These are phyloP conservation scores for Melolontha melolontha DNA, from an alignment of 2,888 invertebrate species.

Conservation along the genomic window DNA sequence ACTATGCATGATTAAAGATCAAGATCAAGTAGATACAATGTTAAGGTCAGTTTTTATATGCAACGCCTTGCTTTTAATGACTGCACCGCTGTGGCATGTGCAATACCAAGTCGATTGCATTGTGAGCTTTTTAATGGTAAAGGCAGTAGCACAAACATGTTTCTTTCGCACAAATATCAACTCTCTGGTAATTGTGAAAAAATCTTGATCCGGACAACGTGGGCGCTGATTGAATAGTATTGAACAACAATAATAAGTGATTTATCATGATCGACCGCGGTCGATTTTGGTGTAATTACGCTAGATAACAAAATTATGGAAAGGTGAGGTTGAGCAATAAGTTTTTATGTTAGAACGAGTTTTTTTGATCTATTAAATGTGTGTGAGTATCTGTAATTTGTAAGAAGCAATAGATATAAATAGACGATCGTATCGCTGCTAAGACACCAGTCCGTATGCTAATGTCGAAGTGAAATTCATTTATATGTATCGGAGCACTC, in stretches of 20 bases:
- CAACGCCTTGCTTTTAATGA: constrained; percentile 42
- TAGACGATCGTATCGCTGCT: background rate
- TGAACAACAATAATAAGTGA: constrained; percentile 30
- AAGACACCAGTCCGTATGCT: background rate
- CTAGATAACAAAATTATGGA: constrained; percentile 23
- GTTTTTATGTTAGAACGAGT: constrained; percentile 4
- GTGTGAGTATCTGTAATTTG: background rate
- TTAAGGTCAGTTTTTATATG: constrained; percentile 46
- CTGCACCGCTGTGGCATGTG: constrained; percentile 38
- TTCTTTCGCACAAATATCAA: constrained; percentile 17
- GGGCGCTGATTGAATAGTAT: constrained; percentile 35
- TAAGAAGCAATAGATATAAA: constrained; percentile 9
- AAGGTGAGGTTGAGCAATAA: constrained; percentile 14
- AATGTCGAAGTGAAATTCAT: background rate
- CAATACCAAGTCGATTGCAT: constrained; percentile 33
- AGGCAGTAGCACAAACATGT: constrained; percentile 25
- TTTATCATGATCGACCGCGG: constrained; percentile 19
- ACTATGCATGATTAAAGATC: constrained; percentile 45
- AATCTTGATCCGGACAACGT: constrained; percentile 8
- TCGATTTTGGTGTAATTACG: constrained; percentile 18
- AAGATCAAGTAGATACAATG: constrained; percentile 47
- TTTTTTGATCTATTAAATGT: constrained; percentile 1
- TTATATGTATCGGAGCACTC: background rate
- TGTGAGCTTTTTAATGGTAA: constrained; percentile 21
- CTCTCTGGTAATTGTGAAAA: constrained; percentile 14